Evolutionary conservation across 2,113 vertebrate genomes (phyloP).

Genomic region (Procavia capensis): DNA sequence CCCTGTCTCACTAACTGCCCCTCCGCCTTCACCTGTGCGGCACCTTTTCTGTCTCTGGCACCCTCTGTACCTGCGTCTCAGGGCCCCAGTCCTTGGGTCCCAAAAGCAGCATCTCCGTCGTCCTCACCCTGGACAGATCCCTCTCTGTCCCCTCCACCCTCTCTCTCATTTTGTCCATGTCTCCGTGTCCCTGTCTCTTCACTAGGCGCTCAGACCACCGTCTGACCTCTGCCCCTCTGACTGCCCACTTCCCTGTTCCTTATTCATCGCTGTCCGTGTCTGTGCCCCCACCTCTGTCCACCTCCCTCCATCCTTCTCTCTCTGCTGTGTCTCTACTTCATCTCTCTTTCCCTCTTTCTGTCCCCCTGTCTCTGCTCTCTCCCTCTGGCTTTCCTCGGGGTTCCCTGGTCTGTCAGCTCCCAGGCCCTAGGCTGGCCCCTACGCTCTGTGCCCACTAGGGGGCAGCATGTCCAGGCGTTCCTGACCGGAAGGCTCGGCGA

Average conservation of each 20-base stretch:
- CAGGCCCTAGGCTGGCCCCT: not conserved
- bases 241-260: not conserved
- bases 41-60: not conserved
- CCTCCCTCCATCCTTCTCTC: not conserved
- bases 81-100: not conserved
- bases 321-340: not conserved
- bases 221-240: constrained; percentile 20
- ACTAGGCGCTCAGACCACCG: not conserved
- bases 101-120: not conserved
- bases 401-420: not conserved
- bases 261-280: not conserved
- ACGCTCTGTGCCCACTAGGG: constrained; percentile 72
- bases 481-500: not conserved
- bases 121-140: not conserved
- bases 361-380: not conserved
- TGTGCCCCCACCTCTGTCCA: not conserved
- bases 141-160: too few species aligned
- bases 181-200: not conserved
- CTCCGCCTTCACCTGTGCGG: not conserved
- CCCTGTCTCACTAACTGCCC: not conserved
- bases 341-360: not conserved
- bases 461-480: constrained; percentile 74
- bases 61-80: not conserved
- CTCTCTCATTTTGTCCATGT: not conserved
- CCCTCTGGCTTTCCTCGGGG: not conserved